Conservation (phyloP, 2,113 vertebrate species). For the Coreoperca whiteheadi region DNA sequence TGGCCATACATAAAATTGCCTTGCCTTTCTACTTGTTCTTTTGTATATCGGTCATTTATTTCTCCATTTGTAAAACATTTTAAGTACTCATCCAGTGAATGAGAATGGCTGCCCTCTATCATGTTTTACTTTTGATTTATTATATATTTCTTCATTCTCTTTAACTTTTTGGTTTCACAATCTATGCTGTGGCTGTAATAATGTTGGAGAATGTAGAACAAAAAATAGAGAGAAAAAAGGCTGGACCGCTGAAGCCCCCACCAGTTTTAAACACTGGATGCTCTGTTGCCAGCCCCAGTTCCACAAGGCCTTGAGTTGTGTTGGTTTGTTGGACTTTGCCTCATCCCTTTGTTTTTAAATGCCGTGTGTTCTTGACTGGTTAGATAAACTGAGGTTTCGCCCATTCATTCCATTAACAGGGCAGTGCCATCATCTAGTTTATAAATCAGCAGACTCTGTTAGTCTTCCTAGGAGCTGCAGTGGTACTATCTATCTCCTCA, state of each 20-base stretch:
- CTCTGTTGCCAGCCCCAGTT: slow-evolving; percentile 49
- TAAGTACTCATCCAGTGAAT: slow-evolving; percentile 81
- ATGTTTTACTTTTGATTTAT: slow-evolving; percentile 75
- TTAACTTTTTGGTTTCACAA: slow-evolving; percentile 42
- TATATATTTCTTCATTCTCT: slow-evolving; percentile 73
- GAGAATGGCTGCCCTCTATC: slow-evolving; percentile 78
- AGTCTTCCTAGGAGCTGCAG: slow-evolving; percentile 81
- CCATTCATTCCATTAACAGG: slow-evolving; percentile 65
- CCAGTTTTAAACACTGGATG: slow-evolving; percentile 71
- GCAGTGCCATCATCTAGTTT: slow-evolving; percentile 67
- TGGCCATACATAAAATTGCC: slow-evolving; percentile 90
- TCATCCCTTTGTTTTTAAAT: slow-evolving; percentile 20
- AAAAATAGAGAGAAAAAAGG: slow-evolving; percentile 30
- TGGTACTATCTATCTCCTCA: slow-evolving; percentile 65
- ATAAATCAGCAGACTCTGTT: slow-evolving; percentile 63
- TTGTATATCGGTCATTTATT: slow-evolving; percentile 79
- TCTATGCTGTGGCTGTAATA: slow-evolving; percentile 58
- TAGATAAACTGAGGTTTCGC: slow-evolving; percentile 52
- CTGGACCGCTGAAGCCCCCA: slow-evolving; percentile 54
- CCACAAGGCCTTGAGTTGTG: slow-evolving; percentile 29
- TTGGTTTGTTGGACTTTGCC: slow-evolving; percentile 42
- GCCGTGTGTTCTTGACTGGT: slow-evolving; percentile 33
- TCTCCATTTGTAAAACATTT: slow-evolving; percentile 81
- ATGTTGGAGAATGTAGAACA: slow-evolving; percentile 56
- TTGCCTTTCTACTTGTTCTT: slow-evolving; percentile 89